Evolutionary conservation across 2,797 vertebrate genomes (phyloP), one percentile per base, ranked within the genome.

Genomic region (Coendou prehensilis): DNA sequence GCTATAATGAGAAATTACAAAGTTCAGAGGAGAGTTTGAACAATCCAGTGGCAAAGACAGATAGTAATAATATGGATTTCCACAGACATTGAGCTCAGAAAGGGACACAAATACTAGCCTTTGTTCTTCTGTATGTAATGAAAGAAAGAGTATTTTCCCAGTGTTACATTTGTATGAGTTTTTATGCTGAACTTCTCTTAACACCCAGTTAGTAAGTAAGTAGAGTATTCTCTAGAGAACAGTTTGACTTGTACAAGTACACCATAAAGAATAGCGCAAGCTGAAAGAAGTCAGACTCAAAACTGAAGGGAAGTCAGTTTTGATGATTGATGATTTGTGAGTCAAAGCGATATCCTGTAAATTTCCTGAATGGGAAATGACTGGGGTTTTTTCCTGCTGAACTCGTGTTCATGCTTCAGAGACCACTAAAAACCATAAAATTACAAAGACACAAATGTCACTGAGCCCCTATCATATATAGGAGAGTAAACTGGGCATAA

Each of bases 1-100:
- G 57, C 7, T 20, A 76, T 26, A 73, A 95, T 28, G n/a, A 91
- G 91, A 96, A 96, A 67, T 64, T 59, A 93, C 57, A 76, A 89
- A 86, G 47, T 89, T 93, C 52, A 96, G 75, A 96, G 80, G 89
- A 84, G 71, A 91, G 15, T 84, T 45, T 54, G 54, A 94, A 89
- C 9, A 84, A 81, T 18, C 20, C 45, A 93, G 15, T 63, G n/a
- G 91, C 13, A 89, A 96, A 92, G 52, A 87, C 5, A 87, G 84
- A 82, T 23, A 30, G n/a, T 18, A 67, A 75, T 80, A 71, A 78
- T 75, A 86, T 18, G 17, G 13, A 67, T 64, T 81, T 64, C 14
- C 33, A 69, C 71, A 14, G 52, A 84, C 13, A 30, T 0, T 91
- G 50, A 80, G 84, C 61, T 89, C 64, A 64, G 45, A 87, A 89